Evolutionary conservation across 2,888 invertebrate genomes (phyloP), one percentile per base, ranked within the genome.

Genomic region (Perdita meconis): DNA sequence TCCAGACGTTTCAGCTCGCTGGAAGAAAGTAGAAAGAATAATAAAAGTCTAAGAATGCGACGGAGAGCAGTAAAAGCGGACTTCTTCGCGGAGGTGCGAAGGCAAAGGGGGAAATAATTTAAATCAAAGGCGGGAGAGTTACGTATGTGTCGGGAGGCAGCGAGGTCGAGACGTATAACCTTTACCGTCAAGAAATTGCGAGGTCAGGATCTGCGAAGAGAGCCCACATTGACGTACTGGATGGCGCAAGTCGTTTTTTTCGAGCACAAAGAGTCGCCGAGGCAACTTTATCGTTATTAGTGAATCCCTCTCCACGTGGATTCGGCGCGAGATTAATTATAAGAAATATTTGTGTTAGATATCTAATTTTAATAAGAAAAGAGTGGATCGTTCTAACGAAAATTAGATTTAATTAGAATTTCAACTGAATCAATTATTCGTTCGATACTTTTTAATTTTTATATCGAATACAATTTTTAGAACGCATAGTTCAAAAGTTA

Each of bases 131-230:
- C 34, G 26, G 30, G 53, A 38, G 57, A 44, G 42, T 38, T 60
- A 59, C 56, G 68, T 59, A 68, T 68, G 68, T 68, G 44, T 30
- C 6, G 6, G n/a, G 22, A 26, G 70, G 44, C 42, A 34, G 44
- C 30, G 47, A 12, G 13, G n/a, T 36, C 38, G 19, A n/a, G 12
- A 60, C 69, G 22, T 69, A 73, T 69, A 73, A 60, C 69, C 69
- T 73, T 73, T 69, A 73, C 56, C 57, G 56, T 56, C 55, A 55
- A 59, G 71, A 68, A 70, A 70, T 66, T 70, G 65, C 69, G 55
- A 65, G 69, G 19, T n/a, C 22, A 13, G 55, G 34, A 65, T 65
- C 64, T 30, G 19, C 38, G 5, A 30, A n/a, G 59, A 60, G 30
- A 44, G 59, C 59, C 30, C 44, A 22, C 10, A 19, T 59, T 42